Evolutionary conservation across 2,113 vertebrate species (phyloP), one percentile per base, ranked within the genome.

Genomic region (Emberiza fucata): DNA sequence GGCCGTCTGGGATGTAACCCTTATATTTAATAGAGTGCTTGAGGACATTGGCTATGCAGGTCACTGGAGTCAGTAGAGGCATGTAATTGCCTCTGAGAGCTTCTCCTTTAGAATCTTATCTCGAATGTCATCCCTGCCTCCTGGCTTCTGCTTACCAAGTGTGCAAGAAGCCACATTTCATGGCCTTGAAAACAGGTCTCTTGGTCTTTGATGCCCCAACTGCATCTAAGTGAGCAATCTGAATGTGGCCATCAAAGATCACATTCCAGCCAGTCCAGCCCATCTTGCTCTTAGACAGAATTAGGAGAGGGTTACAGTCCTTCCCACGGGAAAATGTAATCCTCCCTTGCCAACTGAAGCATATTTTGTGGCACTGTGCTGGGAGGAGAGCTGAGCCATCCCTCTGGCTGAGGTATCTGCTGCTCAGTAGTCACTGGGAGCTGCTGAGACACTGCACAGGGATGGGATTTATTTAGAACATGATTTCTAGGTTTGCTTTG

Each of bases 81-180:
- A 64, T 14, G 22, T 56, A 61, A 90, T 93, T 87, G 53, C 31
- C 71, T 88, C 75, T 85, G 88, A 87, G 79, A 94, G 16, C 66
- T 92, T 88, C 37, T 92, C 54, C 70, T 80, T 35, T 61, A 53
- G 70, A 94, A 85, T 77, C 15, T 60, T 48, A 45, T 19, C 45
- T 76, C 0, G 0, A 92, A 90, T 80, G 86, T 88, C 85, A 90
- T 77, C 79, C 28, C 59, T 45, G 15, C 70, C 72, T 80, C 33
- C 63, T 0, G 1, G 53, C 57, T 94, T 64, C 87, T 92, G 47
- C 61, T 91, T 85, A 14, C 27, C 48, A 14, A 57, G 53, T 48
- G 17, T 29, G 12, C 66, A 73, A 76, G n/a, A 31, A 82, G 45
- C 27, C 61, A 65, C 33, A 25, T 82, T 83, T 84, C 56, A 24